phyloP scores from a whole-genome alignment of 2,888 invertebrate species.

The Balanococcus diminutus region DNA sequence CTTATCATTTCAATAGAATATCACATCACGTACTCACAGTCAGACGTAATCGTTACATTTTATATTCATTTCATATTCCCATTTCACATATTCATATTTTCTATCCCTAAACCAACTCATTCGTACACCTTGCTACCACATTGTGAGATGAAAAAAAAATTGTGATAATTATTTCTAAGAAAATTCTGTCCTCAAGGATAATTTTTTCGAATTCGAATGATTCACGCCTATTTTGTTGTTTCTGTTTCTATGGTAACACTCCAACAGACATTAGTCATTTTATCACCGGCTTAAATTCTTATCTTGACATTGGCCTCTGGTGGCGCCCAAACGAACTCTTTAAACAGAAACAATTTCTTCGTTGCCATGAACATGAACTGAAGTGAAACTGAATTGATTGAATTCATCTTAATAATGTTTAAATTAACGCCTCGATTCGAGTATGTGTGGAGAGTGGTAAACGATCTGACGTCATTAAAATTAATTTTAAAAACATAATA shows the following conservation, averaged over 20 bases:
- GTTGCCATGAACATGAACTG: too few relatives aligned
- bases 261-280: constrained; percentile 24
- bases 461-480: constrained; percentile 13
- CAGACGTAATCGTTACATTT: too few relatives aligned
- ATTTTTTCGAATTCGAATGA: constrained; percentile 24
- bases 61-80: too few relatives aligned
- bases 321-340: background rate
- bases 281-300: background rate
- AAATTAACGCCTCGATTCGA: background rate
- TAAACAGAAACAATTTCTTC: background rate
- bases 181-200: background rate
- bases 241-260: background rate
- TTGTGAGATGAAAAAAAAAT: background rate
- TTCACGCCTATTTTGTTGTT: constrained; percentile 25
- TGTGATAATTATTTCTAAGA: background rate
- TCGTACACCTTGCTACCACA: too few relatives aligned
- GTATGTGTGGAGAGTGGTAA: too few relatives aligned
- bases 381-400: background rate
- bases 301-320: constrained; percentile 9
- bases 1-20: background rate
- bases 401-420: background rate
- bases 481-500: constrained; percentile 23
- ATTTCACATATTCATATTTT: background rate
- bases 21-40: background rate
- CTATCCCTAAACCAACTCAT: background rate